These are phyloP conservation scores for Halichoerus grypus DNA, from an alignment of 2,113 vertebrate species.

Conservation along the genomic window DNA sequence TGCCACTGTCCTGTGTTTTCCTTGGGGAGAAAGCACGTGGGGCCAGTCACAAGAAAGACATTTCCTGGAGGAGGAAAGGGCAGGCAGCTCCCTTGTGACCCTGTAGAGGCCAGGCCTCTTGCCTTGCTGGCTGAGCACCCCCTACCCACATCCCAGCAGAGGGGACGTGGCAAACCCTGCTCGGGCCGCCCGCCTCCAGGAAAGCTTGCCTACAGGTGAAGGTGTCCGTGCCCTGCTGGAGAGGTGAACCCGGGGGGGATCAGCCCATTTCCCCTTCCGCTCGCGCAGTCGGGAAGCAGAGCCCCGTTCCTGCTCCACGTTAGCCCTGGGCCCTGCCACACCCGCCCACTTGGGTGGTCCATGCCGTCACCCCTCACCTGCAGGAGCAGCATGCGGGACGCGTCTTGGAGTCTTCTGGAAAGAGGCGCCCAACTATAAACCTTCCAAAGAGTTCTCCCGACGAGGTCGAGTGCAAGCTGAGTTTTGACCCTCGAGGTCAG, in stretches of 20 bases:
- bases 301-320: fast-evolving
- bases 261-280: not conserved
- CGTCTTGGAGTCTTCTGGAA: not conserved
- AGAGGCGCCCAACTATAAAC: fast-evolving
- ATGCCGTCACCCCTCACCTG: fast-evolving
- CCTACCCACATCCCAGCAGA: fast-evolving
- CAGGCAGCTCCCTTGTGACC: fast-evolving
- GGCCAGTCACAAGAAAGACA: not conserved
- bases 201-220: fast-evolving
- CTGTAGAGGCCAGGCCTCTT: not conserved
- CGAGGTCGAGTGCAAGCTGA: not conserved
- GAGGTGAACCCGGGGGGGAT: not conserved
- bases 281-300: not conserved
- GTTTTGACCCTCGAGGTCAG: fast-evolving
- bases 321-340: not conserved
- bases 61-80: not conserved
- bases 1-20: fast-evolving
- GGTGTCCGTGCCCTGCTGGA: fast-evolving
- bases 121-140: not conserved
- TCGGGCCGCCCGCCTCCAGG: not conserved
- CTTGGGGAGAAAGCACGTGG: fast-evolving
- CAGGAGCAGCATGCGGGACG: fast-evolving
- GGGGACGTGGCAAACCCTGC: not conserved
- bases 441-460: not conserved
- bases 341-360: fast-evolving